Conservation (phyloP, 2,888 invertebrate species). For the Caenorhabditis macrosperma region DNA sequence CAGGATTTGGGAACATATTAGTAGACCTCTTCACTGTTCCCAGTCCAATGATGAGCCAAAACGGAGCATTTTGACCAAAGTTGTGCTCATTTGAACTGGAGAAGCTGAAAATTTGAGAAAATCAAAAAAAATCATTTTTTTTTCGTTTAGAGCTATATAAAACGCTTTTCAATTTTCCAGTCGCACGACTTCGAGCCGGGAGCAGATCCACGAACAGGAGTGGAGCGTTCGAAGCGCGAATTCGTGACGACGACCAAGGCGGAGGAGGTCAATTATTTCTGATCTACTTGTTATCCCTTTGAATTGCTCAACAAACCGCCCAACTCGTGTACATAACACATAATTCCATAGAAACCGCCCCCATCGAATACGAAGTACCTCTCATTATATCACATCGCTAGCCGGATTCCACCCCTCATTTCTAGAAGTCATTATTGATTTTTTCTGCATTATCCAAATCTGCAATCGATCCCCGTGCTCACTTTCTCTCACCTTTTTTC, state of each 20-base stretch:
- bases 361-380: conserved; percentile 46
- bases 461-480: conserved; percentile 55
- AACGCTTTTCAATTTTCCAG: conserved; percentile 46
- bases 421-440: background rate
- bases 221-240: conserved; percentile 68
- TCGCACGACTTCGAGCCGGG: conserved; percentile 73
- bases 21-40: too few relatives aligned
- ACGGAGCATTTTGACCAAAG: too few relatives aligned
- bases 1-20: too few relatives aligned
- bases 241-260: conserved; percentile 70
- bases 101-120: too few relatives aligned
- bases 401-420: conserved; percentile 3
- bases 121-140: too few relatives aligned
- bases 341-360: conserved; percentile 15
- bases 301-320: too few relatives aligned
- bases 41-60: too few relatives aligned
- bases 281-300: background rate
- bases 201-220: conserved; percentile 67
- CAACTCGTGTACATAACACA: conserved; percentile 18
- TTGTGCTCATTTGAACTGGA: too few relatives aligned
- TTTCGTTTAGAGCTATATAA: background rate
- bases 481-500: conserved; percentile 10
- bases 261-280: conserved; percentile 72
- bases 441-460: conserved; percentile 11
- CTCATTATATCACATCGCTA: conserved; percentile 3